phyloP scores from a whole-genome alignment of 1,140 invertebrate species.

The Harlomillsia oculata region DNA sequence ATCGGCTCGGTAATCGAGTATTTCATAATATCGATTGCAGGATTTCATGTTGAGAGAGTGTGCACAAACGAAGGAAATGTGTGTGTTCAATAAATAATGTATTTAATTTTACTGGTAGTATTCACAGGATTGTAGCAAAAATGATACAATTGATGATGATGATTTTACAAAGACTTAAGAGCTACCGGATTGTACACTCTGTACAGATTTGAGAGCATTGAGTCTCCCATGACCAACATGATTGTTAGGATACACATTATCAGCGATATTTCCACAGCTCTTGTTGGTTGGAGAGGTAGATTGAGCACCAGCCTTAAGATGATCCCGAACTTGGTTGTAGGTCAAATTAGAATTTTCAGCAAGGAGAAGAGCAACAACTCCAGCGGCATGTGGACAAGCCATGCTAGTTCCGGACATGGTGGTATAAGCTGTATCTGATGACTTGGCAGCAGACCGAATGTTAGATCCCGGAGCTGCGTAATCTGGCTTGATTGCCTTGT shows the following conservation, averaged over 20 bases:
- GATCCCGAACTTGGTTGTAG: background rate
- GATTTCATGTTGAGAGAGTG: too few relatives aligned
- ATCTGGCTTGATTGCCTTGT: conserved; percentile 1
- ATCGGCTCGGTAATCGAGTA: too few relatives aligned
- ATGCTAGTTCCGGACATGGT: conserved; percentile 9
- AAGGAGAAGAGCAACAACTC: conserved; percentile 10
- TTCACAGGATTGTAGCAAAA: too few relatives aligned
- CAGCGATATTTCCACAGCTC: conserved; percentile 12
- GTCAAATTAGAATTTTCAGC: background rate
- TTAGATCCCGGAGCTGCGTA: conserved; percentile 15
- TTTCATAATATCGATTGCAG: too few relatives aligned
- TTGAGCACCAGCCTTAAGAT: background rate
- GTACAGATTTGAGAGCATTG: too few relatives aligned
- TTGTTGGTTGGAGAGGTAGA: background rate
- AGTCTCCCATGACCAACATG: background rate
- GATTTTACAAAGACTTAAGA: too few relatives aligned
- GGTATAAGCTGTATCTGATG: conserved; percentile 10
- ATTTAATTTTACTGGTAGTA: too few relatives aligned
- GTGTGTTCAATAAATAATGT: too few relatives aligned
- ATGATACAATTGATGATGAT: too few relatives aligned
- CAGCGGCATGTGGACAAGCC: conserved; percentile 15
- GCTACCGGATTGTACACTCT: too few relatives aligned
- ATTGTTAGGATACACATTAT: conserved; percentile 14
- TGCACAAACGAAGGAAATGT: too few relatives aligned
- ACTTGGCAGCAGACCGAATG: conserved; percentile 11